These are phyloP conservation scores for Drosophila mimica DNA, from an alignment of 2,888 invertebrate genomes.

Conservation along the genomic window DNA sequence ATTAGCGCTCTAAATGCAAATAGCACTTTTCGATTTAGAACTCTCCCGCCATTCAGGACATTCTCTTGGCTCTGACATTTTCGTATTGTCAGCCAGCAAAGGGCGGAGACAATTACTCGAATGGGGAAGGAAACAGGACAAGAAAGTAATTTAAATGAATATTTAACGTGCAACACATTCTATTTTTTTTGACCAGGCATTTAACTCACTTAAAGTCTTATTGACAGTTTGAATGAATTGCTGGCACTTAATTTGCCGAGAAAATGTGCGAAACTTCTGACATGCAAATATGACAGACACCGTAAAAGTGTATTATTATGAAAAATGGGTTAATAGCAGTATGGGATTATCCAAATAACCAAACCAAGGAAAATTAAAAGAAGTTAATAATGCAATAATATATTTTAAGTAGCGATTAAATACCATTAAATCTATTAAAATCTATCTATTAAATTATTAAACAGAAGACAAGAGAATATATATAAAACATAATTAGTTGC, in stretches of 20 bases:
- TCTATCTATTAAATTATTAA: neutral
- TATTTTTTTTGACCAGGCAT: conserved; percentile 19
- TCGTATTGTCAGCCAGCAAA: conserved; percentile 16
- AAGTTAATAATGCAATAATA: neutral
- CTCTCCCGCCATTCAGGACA: neutral
- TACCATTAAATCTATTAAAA: no score
- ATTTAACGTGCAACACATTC: conserved; percentile 38
- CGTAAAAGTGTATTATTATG: neutral
- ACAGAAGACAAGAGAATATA: neutral
- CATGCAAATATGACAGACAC: neutral
- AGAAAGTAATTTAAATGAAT: conserved; percentile 52
- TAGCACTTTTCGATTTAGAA: conserved; percentile 6
- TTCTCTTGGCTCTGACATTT: conserved; percentile 18
- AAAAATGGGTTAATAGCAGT: neutral
- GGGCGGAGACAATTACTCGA: neutral
- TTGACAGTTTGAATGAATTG: conserved; percentile 53
- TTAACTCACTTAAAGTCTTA: conserved; percentile 51
- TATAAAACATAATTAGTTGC: neutral
- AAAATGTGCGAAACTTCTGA: conserved; percentile 5
- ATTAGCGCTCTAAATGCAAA: conserved; percentile 22
- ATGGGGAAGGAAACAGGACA: neutral
- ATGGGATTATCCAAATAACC: neutral
- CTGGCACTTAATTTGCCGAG: neutral
- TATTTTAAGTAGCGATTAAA: neutral
- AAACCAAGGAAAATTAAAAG: neutral